phyloP scores from a whole-genome alignment of 2,888 invertebrate species.

The Pomacea canaliculata region DNA sequence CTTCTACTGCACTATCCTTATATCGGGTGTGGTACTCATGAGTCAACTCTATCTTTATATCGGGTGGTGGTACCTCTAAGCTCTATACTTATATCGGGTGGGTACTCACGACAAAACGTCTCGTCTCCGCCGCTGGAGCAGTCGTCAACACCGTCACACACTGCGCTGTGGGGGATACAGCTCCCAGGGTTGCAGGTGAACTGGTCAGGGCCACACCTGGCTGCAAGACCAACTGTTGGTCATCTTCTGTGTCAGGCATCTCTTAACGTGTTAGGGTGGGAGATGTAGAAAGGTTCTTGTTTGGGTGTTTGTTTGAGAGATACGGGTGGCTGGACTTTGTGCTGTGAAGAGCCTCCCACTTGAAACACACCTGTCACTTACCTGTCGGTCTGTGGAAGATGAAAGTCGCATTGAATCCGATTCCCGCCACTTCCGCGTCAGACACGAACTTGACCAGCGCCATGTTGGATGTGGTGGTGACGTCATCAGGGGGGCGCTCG shows the following conservation, averaged over 20 bases:
- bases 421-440: constrained; percentile 46
- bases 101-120: constrained; percentile 46
- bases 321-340: too few relatives aligned
- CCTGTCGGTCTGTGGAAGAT: constrained; percentile 35
- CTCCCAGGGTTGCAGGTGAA: constrained; percentile 42
- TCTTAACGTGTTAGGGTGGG: too few relatives aligned
- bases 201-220: constrained; percentile 33
- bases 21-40: constrained; percentile 33
- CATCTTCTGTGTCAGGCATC: too few relatives aligned
- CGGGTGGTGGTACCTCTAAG: too few relatives aligned
- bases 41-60: constrained; percentile 7
- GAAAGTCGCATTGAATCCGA: constrained; percentile 57
- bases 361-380: constrained; percentile 19
- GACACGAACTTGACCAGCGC: constrained; percentile 46
- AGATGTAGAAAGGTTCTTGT: too few relatives aligned
- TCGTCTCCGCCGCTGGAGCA: constrained; percentile 50
- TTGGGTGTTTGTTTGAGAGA: too few relatives aligned
- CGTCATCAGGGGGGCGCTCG: constrained; percentile 41
- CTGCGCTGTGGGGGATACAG: constrained; percentile 42
- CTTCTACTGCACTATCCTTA: too few relatives aligned
- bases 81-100: too few relatives aligned
- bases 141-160: constrained; percentile 47
- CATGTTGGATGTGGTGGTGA: constrained; percentile 41
- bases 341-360: too few relatives aligned
- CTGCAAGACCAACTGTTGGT: constrained; percentile 21